Percentiles rank a stretch among this genome's conserved stretches.
These are phyloP conservation scores for Callocephalon fimbriatum DNA, from an alignment of 2,113 vertebrate genomes.

Conservation along the genomic window DNA sequence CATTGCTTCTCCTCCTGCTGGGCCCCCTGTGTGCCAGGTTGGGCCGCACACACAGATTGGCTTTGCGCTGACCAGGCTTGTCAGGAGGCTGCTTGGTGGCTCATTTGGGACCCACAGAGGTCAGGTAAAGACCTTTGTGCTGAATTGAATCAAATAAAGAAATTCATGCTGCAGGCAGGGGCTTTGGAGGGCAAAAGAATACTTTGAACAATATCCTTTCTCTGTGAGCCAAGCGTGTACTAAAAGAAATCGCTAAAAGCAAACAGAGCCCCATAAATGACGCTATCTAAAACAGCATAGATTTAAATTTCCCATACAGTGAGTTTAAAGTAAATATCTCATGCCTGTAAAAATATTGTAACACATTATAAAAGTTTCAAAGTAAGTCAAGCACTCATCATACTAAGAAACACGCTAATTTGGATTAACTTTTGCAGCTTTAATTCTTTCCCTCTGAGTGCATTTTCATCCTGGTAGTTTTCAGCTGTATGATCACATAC, in stretches of 20 bases:
- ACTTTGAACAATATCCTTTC: background rate
- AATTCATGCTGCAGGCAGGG: background rate
- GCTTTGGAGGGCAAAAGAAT: background rate
- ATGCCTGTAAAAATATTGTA: background rate
- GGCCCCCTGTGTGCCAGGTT: background rate
- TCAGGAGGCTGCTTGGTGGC: background rate
- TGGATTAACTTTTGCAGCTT: background rate
- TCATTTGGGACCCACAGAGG: background rate
- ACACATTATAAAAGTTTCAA: background rate
- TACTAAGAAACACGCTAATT: background rate
- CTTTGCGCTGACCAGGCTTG: background rate
- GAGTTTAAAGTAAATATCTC: background rate
- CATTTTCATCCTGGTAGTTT: background rate
- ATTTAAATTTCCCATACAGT: background rate
- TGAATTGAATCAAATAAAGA: background rate
- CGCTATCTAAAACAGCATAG: background rate
- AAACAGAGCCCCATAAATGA: background rate
- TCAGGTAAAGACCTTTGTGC: background rate
- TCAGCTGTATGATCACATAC: background rate
- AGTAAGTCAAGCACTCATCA: background rate
- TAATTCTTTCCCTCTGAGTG: background rate
- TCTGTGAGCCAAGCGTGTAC: background rate
- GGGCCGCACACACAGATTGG: background rate
- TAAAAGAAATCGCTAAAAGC: background rate
- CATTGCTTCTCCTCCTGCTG: background rate